These are phyloP conservation scores for Eristalis arbustorum DNA, from an alignment of 2,888 invertebrate species.

Conservation along the genomic window DNA sequence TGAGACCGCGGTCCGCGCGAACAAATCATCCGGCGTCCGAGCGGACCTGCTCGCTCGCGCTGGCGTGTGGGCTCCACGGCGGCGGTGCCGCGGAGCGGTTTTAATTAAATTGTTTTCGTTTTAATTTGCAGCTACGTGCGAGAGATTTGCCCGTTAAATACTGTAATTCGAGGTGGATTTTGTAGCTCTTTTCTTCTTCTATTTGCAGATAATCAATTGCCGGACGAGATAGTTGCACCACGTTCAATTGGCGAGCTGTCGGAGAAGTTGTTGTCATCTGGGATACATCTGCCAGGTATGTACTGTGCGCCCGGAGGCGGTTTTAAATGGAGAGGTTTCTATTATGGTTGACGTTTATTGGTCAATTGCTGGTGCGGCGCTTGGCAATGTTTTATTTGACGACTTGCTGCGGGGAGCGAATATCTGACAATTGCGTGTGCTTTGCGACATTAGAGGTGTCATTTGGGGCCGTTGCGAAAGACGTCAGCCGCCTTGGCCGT, in stretches of 20 bases:
- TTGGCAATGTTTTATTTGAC: neutral
- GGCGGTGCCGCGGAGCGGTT: conserved; percentile 40
- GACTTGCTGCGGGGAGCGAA: neutral
- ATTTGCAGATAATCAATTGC: conserved; percentile 74
- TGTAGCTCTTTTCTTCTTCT: conserved; percentile 50
- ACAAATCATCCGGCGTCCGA: conserved; percentile 44
- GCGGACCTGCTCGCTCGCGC: conserved; percentile 21
- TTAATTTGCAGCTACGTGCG: conserved; percentile 63
- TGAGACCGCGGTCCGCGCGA: neutral
- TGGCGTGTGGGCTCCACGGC: conserved; percentile 7
- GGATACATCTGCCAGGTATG: conserved; percentile 85
- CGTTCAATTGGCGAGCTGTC: conserved; percentile 85
- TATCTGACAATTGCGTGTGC: neutral
- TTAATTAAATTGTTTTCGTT: conserved; percentile 70
- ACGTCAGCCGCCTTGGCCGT: neutral
- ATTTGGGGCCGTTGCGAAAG: neutral
- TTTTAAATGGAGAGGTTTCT: conserved; percentile 11
- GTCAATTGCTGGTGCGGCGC: neutral
- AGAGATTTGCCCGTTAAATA: conserved; percentile 62
- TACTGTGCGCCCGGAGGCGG: conserved; percentile 77
- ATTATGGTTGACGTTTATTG: conserved; percentile 28
- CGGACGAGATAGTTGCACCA: conserved; percentile 81
- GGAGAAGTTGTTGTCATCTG: conserved; percentile 85
- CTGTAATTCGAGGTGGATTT: conserved; percentile 61
- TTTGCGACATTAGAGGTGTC: neutral